phyloP scores from a whole-genome alignment of 2,888 invertebrate species.

The Anarsia innoxiella region DNA sequence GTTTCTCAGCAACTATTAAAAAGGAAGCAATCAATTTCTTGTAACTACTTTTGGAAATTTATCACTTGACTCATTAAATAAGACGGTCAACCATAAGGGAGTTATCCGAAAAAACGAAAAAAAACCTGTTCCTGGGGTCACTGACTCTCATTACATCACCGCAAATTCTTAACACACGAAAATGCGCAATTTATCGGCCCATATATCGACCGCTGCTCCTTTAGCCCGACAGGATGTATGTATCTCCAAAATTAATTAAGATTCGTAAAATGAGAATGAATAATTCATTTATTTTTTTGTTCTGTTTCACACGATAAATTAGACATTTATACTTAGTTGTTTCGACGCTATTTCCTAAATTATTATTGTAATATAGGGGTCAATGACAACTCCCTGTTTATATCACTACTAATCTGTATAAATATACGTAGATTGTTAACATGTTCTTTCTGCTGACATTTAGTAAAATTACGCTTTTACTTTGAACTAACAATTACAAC shows the following conservation, averaged over 20 bases:
- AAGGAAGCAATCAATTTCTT: too few species aligned
- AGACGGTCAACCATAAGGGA: constrained; percentile 9
- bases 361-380: too few species aligned
- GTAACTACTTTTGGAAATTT: too few species aligned
- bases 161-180: constrained; percentile 27
- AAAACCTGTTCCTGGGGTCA: constrained; percentile 51
- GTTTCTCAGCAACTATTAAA: too few species aligned
- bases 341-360: not conserved
- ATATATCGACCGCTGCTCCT: constrained; percentile 39
- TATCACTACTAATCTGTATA: too few species aligned
- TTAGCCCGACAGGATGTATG: constrained; percentile 23
- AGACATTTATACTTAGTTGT: not conserved
- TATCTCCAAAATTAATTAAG: constrained; percentile 34
- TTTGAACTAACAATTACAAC: constrained; percentile 24
- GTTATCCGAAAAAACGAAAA: constrained; percentile 10
- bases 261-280: constrained; percentile 9
- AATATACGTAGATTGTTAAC: too few species aligned
- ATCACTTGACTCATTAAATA: constrained; percentile 3
- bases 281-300: not conserved
- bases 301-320: not conserved
- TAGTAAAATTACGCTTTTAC: constrained; percentile 20
- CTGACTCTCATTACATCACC: constrained; percentile 59
- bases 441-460: too few species aligned
- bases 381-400: constrained; percentile 4
- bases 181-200: constrained; percentile 36